A percentile compares a stretch with the other conserved stretches of the same genome.
Conservation (phyloP, 2,113 vertebrate genomes). For the Ornithorhynchus anatinus region DNA sequence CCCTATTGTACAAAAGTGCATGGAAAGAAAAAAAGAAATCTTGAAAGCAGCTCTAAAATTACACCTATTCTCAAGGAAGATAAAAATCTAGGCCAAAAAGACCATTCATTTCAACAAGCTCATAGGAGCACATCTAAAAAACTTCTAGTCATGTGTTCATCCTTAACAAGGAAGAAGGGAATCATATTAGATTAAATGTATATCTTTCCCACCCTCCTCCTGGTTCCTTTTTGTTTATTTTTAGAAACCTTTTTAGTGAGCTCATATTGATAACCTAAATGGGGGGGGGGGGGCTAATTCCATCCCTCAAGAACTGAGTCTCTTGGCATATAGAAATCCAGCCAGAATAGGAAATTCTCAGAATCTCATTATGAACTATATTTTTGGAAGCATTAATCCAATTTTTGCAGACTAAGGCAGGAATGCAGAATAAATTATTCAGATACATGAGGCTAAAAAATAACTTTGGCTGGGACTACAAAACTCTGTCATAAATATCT, state of each 20-base stretch:
- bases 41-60: conserved; percentile 75
- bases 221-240: conserved; percentile 36
- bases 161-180: conserved; percentile 40
- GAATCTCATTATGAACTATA: rapidly evolving
- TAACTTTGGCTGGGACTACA: no score
- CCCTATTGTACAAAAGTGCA: conserved; percentile 60
- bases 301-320: not conserved
- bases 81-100: conserved; percentile 75
- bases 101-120: conserved; percentile 69
- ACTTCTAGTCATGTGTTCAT: conserved; percentile 55
- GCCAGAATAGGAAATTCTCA: not conserved
- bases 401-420: not conserved
- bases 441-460: no score
- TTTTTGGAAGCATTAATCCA: not conserved
- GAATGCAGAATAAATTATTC: no score
- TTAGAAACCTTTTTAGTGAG: not conserved
- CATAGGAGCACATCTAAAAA: conserved; percentile 62
- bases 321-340: not conserved
- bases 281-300: not conserved
- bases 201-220: conserved; percentile 11
- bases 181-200: conserved; percentile 31
- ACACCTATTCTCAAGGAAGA: conserved; percentile 78
- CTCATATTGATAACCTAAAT: not conserved
- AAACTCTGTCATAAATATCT: no score
- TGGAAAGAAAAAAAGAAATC: conserved; percentile 54